Base-by-base conservation (phyloP, 2,797 vertebrate species). In the Simalia tracyae region DNA sequence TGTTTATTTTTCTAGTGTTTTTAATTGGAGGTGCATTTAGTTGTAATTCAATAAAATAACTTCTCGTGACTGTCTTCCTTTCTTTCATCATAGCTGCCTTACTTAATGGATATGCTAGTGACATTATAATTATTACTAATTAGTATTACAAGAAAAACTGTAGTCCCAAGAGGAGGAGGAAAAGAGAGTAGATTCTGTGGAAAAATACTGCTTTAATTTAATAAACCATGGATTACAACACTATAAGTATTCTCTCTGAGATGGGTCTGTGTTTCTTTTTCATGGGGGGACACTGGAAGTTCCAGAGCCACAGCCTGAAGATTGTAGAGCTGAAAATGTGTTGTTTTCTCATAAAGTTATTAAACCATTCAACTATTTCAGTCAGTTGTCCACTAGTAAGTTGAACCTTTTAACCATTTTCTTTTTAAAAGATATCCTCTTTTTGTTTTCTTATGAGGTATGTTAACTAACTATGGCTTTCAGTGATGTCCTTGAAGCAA, bases 311-410 rank as follows among this genome's bases (percentile, higher is more conserved):
- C 12, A 87, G 6, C 61, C 5, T 57, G 15, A 88, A 46, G 36
- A 86, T 10, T 31, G 26, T 87, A 46, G 14, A 56, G 12, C 57
- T 63, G n/a, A 6, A 42, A 84, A n/a, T 26, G 3, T 22, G n/a
- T 17, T 26, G 4, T 85, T 85, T 84, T 89, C 14, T 66, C n/a
- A 85, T 11, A 84, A 50, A 90, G 59, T n/a, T 10, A 5, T 3
- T 50, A 50, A 92, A 56, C 31, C 22, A 31, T 89, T 72, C 22
- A 28, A 92, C 50, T 86, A 81, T 89, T 87, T 89, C 81, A 60
- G 24, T 15, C 57, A 5, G 28, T 66, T 89, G 24, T 57, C 36
- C 46, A 46, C 36, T 46, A 68, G 46, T 84, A 28, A 60, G 28
- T 76, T 87, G 24, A 54, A 8, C 10, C 61, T 36, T 11, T 2